Base-by-base conservation (phyloP, 2,888 invertebrate genomes). In the Ennomos quercinarius region DNA sequence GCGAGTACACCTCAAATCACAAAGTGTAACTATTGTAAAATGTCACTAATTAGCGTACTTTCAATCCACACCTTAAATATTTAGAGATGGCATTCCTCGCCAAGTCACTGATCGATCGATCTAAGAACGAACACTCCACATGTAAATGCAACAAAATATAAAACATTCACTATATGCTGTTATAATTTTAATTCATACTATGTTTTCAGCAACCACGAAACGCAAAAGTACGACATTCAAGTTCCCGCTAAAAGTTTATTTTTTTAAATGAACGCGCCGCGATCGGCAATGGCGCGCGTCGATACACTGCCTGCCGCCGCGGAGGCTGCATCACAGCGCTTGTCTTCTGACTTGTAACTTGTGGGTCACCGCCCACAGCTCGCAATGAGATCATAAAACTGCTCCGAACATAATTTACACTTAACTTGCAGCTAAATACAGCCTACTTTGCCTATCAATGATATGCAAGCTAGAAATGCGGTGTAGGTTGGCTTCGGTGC, bases 351-450 rank as follows among this genome's bases (percentile, higher is more conserved):
- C 27, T 27, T 27, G 27, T 27, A 27, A 6, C 27, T 27, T 47
- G 80, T 82, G 87, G 87, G 86, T 87, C 89, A 85, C 84, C 88
- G 86, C 88, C 88, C 82, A 88, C 89, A 72, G 70, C 68, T 66
- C 76, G 82, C 88, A 89, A 83, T 90, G 89, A 89, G 86, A 87
- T 89, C 90, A 90, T 88, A 83, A 86, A 83, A 84, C 76, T 80
- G 84, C 79, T 83, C 76, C 17, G 42, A 43, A 60, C 76, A 82
- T 81, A 81, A 87, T 87, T 89, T 83, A 86, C 86, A 88, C 89
- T 84, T 76, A 75, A 74, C 78, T 73, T 77, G 76, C 78, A 80
- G 73, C 72, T 73, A 64, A 63, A 69, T 73, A 72, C 74, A 73
- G 76, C 79, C 79, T 83, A 76, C 76, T 70, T 73, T 72, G 69